Evolutionary conservation across 2,113 vertebrate genomes (phyloP), one percentile per base, ranked within the genome.

Genomic region (Apodemus speciosus): DNA sequence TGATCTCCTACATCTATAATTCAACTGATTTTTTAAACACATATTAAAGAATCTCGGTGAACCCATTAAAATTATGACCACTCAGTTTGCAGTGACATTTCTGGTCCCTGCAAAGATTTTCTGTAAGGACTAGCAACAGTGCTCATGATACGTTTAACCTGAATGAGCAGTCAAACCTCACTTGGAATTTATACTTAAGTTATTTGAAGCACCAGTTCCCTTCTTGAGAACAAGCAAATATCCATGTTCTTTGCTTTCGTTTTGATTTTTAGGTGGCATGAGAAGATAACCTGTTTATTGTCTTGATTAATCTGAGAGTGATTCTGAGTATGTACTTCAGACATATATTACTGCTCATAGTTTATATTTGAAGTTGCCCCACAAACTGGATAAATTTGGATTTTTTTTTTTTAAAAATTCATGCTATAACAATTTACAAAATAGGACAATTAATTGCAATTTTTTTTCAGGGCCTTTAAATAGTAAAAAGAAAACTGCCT

Each of bases 331-430:
- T 77, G 18, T 87, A 84, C 73, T 90, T 92, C 80, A 20, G 25
- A 64, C 75, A 90, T 30, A 18, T 85, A 62, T 30, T 66, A 60
- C 51, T 66, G 38, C 75, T 91, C 81, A 40, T 23, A 76, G 49
- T 93, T 92, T 80, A 80, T 66, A 73, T 75, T 86, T 89, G 53
- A 81, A 30, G 27, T 80, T 91, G 21, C 92, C 23, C 88, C 86
- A 23, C 6, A 91, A 7, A 93, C 51, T 84, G 56, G 20, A 51
- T 84, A 9, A 53, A 73, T 91, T 89, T 94, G 15, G n/a, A 83
- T 40, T 93, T n/a, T n/a, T n/a, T n/a, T n/a, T n/a, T n/a, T 85
- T 58, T 53, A 79, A 83, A 81, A 71, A 3, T 81, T 88, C 25
- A 38, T 64, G 23, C 92, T 46, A 88, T 20, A 46, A 46, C 46